Conservation (phyloP, 2,113 vertebrate genomes). For the Vireo altiloquus region DNA sequence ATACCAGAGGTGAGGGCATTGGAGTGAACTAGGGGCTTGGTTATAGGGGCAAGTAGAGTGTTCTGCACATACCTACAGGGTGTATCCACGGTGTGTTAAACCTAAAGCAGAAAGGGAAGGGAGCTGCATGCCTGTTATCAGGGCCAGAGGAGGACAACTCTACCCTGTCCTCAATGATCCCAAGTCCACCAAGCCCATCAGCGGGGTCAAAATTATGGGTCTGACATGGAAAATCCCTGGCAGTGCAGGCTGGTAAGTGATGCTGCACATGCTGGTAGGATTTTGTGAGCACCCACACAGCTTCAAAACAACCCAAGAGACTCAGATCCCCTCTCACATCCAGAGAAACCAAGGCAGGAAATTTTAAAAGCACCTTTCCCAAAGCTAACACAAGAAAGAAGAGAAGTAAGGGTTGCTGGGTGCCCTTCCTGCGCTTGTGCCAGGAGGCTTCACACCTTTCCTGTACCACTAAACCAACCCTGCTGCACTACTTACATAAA, state of each 20-base stretch:
- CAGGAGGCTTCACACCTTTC: not conserved
- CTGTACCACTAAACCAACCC: not conserved
- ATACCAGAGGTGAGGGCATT: rapidly evolving
- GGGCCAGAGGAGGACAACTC: not conserved
- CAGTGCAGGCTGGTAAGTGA: rapidly evolving
- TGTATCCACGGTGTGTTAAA: rapidly evolving
- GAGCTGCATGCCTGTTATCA: not conserved
- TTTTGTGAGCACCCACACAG: not conserved
- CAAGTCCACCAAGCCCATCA: not conserved
- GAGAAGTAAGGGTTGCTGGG: not conserved
- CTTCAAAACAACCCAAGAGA: not conserved
- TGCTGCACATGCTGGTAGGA: rapidly evolving
- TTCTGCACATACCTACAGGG: not conserved
- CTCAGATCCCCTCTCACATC: not conserved
- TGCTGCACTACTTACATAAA: not conserved
- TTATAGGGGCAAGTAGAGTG: too few species aligned
- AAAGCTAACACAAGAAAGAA: not conserved
- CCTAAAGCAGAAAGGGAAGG: not conserved
- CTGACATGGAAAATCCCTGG: not conserved
- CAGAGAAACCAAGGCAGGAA: not conserved
- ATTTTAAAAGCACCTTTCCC: not conserved
- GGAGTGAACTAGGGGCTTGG: not conserved
- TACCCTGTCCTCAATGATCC: not conserved
- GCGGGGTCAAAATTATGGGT: not conserved
- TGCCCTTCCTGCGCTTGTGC: not conserved